Evolutionary conservation across 2,888 invertebrate species (phyloP).

Genomic region (Xanthostigma xanthostigma): DNA sequence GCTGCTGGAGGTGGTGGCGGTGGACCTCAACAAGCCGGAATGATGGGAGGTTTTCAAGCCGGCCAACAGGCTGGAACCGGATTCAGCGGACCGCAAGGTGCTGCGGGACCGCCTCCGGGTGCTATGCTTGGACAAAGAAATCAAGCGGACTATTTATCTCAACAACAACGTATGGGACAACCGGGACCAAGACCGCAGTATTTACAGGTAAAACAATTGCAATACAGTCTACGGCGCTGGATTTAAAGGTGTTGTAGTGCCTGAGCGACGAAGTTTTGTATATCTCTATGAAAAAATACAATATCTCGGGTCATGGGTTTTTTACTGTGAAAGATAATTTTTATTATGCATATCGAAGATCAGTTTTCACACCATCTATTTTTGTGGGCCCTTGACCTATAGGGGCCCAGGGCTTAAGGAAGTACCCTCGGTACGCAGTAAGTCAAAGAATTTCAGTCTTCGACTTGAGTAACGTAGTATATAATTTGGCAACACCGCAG

Average conservation of each 20-base stretch:
- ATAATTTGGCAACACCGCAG: too few species aligned
- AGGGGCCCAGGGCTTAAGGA: too few species aligned
- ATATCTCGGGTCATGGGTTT: too few species aligned
- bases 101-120: constrained; percentile 27
- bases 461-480: too few species aligned
- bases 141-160: constrained; percentile 24
- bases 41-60: constrained; percentile 19
- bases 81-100: constrained; percentile 30
- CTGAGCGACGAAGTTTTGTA: too few species aligned
- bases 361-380: too few species aligned
- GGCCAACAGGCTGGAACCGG: constrained; percentile 20
- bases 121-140: constrained; percentile 32
- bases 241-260: too few species aligned
- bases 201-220: constrained; percentile 36
- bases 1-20: constrained; percentile 15
- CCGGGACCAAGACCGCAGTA: constrained; percentile 43
- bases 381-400: too few species aligned
- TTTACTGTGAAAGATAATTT: not conserved
- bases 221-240: not conserved
- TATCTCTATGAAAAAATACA: too few species aligned
- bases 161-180: constrained; percentile 23
- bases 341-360: not conserved
- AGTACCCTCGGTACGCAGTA: too few species aligned
- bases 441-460: too few species aligned
- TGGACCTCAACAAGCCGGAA: constrained; percentile 24